phyloP scores from a whole-genome alignment of 2,797 vertebrate species.

The Mormyrops boulengeri region DNA sequence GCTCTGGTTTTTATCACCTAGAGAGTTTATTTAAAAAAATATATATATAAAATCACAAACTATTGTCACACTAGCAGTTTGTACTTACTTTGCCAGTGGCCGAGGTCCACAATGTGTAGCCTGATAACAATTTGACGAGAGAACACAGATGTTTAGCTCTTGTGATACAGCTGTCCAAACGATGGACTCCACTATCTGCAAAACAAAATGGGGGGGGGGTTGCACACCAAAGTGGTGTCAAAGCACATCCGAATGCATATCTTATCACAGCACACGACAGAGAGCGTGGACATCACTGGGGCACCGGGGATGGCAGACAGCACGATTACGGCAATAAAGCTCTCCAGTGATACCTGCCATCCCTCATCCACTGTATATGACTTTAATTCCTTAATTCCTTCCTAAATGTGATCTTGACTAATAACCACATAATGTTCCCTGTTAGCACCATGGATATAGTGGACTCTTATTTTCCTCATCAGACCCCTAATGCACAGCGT shows the following conservation, averaged over 20 bases:
- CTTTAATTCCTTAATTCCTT: background rate
- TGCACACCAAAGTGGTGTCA: background rate
- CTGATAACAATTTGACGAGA: background rate
- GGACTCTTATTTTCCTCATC: background rate
- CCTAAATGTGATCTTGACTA: slow-evolving; percentile 12
- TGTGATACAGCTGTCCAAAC: background rate
- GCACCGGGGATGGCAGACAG: background rate
- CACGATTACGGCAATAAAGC: background rate
- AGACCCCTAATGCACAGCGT: background rate
- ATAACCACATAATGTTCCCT: background rate
- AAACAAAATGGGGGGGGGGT: background rate
- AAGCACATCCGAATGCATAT: background rate
- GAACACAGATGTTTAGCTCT: background rate
- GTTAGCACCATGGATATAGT: background rate
- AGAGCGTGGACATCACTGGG: background rate
- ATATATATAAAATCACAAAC: background rate
- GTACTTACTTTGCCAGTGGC: background rate
- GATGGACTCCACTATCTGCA: background rate
- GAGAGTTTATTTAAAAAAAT: background rate
- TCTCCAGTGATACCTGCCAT: background rate
- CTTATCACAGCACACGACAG: background rate
- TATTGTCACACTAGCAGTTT: background rate
- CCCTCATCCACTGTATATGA: background rate
- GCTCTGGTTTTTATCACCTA: background rate
- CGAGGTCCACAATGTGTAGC: background rate